These are phyloP conservation scores for Scytalopus superciliaris DNA, from an alignment of 2,113 vertebrate genomes.

Conservation along the genomic window DNA sequence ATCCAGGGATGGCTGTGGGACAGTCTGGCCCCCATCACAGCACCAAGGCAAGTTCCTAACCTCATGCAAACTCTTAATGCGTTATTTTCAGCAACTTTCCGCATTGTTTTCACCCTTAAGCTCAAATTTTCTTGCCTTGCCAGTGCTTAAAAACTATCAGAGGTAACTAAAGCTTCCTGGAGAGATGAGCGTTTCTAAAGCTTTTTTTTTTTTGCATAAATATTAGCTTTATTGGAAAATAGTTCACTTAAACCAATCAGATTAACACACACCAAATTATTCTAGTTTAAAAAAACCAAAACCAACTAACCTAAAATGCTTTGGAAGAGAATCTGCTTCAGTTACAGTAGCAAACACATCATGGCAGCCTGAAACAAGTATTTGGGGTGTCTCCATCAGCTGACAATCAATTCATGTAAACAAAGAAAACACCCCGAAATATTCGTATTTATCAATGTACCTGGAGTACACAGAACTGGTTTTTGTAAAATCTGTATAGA, in stretches of 20 bases:
- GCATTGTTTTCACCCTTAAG: not conserved
- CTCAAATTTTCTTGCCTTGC: not conserved
- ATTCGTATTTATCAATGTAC: not conserved
- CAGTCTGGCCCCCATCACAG: not conserved
- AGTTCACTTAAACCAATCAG: constrained; percentile 63
- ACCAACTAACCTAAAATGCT: constrained; percentile 44
- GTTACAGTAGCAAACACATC: constrained; percentile 64
- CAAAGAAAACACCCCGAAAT: constrained; percentile 41
- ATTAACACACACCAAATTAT: constrained; percentile 58
- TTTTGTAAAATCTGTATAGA: constrained; percentile 16
- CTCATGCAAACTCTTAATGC: not conserved
- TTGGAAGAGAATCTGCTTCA: constrained; percentile 57
- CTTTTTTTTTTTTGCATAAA: constrained; percentile 50
- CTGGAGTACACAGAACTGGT: not conserved
- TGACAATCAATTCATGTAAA: constrained; percentile 39
- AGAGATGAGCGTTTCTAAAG: constrained; percentile 59
- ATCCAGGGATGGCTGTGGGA: too few species aligned
- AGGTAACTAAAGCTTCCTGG: not conserved
- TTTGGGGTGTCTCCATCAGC: constrained; percentile 15
- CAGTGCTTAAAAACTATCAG: not conserved
- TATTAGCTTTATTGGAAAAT: constrained; percentile 69
- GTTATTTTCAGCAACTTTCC: not conserved
- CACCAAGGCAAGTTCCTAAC: not conserved
- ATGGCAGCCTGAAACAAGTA: constrained; percentile 47
- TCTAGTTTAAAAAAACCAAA: constrained; percentile 32